phyloP scores from a whole-genome alignment of 2,113 vertebrate genomes.

The Actinemys pallida region DNA sequence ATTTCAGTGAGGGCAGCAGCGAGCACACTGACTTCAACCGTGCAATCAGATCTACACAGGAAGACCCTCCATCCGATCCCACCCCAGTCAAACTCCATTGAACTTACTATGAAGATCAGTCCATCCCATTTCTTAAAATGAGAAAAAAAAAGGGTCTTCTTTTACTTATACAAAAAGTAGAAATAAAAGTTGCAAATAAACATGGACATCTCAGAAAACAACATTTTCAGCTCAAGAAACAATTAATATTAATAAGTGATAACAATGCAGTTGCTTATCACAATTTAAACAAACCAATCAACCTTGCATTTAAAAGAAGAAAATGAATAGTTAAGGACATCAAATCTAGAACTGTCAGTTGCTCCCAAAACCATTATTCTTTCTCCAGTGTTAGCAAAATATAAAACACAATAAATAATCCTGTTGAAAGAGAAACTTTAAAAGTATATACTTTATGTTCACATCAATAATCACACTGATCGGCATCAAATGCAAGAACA shows the following conservation, averaged over 20 bases:
- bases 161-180: not conserved
- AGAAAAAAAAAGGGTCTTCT: not conserved
- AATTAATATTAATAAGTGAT: not conserved
- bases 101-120: not conserved
- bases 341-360: not conserved
- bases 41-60: slow-evolving; percentile 14
- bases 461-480: not conserved
- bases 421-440: not conserved
- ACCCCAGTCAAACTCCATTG: not conserved
- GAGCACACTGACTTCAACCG: slow-evolving; percentile 46
- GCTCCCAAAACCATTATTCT: not conserved
- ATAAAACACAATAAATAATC: not conserved
- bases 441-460: not conserved
- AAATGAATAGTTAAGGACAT: not conserved
- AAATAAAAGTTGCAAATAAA: not conserved
- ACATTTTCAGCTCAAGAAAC: not conserved
- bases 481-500: not conserved
- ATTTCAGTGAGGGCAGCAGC: slow-evolving; percentile 44
- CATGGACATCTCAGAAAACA: not conserved
- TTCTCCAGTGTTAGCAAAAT: not conserved
- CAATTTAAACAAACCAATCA: not conserved
- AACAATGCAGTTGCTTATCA: not conserved
- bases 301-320: not conserved
- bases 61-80: not conserved
- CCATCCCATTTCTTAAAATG: not conserved